Evolutionary conservation across 1,140 invertebrate species (phyloP).

Genomic region (Zaprionus camerounensis): DNA sequence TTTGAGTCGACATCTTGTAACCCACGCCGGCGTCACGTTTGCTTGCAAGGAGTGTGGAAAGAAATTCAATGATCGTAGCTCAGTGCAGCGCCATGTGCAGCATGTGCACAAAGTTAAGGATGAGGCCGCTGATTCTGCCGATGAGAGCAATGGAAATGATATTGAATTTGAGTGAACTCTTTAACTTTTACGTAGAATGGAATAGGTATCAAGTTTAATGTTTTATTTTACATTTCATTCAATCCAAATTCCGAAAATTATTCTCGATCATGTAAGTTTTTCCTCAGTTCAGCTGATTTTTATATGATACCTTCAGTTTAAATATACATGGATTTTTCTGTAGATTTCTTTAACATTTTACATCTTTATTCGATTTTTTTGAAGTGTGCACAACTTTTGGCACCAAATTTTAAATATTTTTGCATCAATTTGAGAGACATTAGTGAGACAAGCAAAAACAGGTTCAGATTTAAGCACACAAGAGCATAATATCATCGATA

Average conservation of each 20-base stretch:
- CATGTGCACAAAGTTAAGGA: constrained; percentile 63
- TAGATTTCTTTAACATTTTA: constrained; percentile 43
- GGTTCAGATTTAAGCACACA: constrained; percentile 12
- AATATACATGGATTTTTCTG: background rate
- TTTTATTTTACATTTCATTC: background rate
- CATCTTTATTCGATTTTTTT: constrained; percentile 62
- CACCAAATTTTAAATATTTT: constrained; percentile 58
- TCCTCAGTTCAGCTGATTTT: background rate
- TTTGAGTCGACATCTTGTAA: constrained; percentile 89
- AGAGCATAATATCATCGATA: constrained; percentile 35
- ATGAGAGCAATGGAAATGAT: constrained; percentile 51
- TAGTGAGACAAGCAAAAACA: background rate
- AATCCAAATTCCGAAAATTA: background rate
- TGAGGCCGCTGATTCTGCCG: constrained; percentile 2
- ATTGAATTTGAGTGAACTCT: constrained; percentile 24
- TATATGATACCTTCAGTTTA: background rate
- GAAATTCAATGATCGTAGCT: constrained; percentile 89
- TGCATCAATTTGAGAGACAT: constrained; percentile 31
- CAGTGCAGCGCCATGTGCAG: constrained; percentile 86
- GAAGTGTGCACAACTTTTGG: constrained; percentile 54
- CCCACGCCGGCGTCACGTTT: constrained; percentile 88
- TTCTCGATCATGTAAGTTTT: background rate
- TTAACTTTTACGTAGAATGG: background rate
- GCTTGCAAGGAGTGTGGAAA: constrained; percentile 88
- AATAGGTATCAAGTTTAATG: background rate